Base-by-base conservation (phyloP, 2,113 vertebrate genomes). In the Pan troglodytes region DNA sequence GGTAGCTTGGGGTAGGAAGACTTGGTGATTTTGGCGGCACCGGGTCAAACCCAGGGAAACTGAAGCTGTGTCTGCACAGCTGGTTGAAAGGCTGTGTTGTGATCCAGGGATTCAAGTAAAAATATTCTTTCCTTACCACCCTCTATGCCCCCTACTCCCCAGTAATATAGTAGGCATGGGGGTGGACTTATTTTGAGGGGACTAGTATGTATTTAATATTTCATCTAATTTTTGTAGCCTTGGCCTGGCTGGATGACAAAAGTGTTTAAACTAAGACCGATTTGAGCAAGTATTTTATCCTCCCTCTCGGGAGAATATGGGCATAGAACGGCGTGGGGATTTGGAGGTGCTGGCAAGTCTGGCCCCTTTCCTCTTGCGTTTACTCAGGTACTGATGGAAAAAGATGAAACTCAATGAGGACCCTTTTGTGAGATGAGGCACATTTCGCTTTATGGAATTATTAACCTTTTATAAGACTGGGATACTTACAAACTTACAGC, bases 401-500 rank as follows among this genome's bases (percentile, higher is more conserved):
- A 35, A 72, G 59, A 45, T 45, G 84, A 43, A 68, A 20, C 18
- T 50, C 8, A 5, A 0, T 2, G 35, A 70, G 64, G 64, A 61
- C 55, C 8, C 16, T 55, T 72, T 70, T 79, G 59, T 1, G 50
- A 94, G 50, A 87, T 52, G 14, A 0, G 32, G 17, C 20, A 32
- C n/a, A 45, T n/a, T 20, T 70, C 20, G n/a, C 79, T 98, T 96
- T 95, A 95, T 95, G 84, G 96, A 98, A 97, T 97, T 93, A 88
- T 68, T 98, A 95, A 97, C 98, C 97, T 98, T 97, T 97, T 43
- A 6, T 81, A 86, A 97, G 97, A 97, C 96, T 86, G 82, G 91
- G 96, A 96, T 96, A 96, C 97, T 98, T 97, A 97, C 92, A 75
- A 97, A 92, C 96, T 97, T 96, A 94, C 45, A 80, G 93, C 0